Percentiles rank a stretch among this genome's conserved stretches.
Conservation (phyloP, 2,797 vertebrate species). For the Cephalopachus bancanus region DNA sequence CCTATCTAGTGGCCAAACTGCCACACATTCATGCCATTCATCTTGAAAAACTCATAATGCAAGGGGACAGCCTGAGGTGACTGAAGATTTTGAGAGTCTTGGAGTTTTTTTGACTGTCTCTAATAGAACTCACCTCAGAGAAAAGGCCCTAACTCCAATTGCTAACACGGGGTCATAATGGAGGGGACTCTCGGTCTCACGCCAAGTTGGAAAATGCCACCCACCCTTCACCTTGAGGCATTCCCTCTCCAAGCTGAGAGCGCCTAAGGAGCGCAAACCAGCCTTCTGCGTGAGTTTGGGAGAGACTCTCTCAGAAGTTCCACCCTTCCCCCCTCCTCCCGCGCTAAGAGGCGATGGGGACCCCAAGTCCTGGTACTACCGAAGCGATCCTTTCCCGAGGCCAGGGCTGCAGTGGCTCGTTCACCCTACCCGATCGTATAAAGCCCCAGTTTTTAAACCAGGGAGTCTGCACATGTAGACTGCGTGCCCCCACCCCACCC, state of each 20-base stretch:
- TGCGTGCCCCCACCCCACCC: no score
- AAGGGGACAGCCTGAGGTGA: neutral
- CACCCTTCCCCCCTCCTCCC: neutral
- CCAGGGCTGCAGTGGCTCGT: neutral
- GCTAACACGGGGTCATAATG: neutral
- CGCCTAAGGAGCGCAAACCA: no score
- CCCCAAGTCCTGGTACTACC: accelerated
- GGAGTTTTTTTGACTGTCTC: neutral
- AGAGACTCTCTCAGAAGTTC: neutral
- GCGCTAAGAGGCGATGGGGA: neutral
- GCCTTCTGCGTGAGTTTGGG: neutral
- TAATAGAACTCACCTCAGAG: neutral
- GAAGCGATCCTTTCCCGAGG: neutral
- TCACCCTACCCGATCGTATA: neutral
- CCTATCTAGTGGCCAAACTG: neutral
- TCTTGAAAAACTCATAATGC: neutral
- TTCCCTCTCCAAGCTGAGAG: neutral
- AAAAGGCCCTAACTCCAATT: neutral
- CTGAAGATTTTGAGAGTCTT: neutral
- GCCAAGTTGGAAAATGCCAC: neutral
- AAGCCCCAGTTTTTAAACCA: neutral
- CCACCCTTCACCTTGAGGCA: no score
- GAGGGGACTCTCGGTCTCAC: neutral
- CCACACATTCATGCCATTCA: conserved; percentile 18
- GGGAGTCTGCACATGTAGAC: accelerated